phyloP scores from a whole-genome alignment of 2,113 vertebrate genomes.

The Glaucomys volans region DNA sequence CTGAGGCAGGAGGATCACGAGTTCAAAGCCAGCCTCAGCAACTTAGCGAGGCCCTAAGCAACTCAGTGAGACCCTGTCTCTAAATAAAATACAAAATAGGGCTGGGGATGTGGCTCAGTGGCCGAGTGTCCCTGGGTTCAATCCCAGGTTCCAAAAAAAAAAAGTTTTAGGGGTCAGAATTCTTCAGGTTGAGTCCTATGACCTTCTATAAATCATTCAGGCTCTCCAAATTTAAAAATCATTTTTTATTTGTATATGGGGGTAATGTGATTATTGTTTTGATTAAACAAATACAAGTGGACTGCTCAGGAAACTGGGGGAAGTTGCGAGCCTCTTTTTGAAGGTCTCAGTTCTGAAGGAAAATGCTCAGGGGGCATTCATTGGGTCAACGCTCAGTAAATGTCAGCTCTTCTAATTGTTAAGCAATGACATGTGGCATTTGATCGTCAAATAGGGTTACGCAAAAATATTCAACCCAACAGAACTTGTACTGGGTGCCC shows the following conservation, averaged over 20 bases:
- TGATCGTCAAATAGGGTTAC: not conserved
- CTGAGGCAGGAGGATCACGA: too few relatives aligned
- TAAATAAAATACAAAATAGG: too few relatives aligned
- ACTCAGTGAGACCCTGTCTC: too few relatives aligned
- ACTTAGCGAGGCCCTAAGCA: too few relatives aligned
- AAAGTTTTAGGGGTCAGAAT: not conserved
- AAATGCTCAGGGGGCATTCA: not conserved
- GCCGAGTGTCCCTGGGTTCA: too few relatives aligned
- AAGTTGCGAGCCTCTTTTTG: slow-evolving; percentile 48
- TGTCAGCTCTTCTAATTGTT: slow-evolving; percentile 3
- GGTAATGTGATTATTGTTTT: slow-evolving; percentile 18
- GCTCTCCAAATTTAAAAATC: not conserved
- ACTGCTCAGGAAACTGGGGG: not conserved
- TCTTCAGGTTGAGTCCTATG: not conserved
- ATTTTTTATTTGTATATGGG: not conserved
- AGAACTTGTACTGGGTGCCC: not conserved
- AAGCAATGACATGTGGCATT: not conserved
- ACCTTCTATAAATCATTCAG: not conserved
- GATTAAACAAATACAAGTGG: not conserved
- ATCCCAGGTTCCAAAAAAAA: too few relatives aligned
- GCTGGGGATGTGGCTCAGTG: too few relatives aligned
- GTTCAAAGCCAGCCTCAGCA: too few relatives aligned
- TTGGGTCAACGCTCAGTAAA: not conserved
- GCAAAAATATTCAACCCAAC: not conserved
- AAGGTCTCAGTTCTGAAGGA: slow-evolving; percentile 59